A percentile compares a stretch with the other conserved stretches of the same genome.
Conservation (phyloP, 2,113 vertebrate species). For the Oenanthe oenanthe region DNA sequence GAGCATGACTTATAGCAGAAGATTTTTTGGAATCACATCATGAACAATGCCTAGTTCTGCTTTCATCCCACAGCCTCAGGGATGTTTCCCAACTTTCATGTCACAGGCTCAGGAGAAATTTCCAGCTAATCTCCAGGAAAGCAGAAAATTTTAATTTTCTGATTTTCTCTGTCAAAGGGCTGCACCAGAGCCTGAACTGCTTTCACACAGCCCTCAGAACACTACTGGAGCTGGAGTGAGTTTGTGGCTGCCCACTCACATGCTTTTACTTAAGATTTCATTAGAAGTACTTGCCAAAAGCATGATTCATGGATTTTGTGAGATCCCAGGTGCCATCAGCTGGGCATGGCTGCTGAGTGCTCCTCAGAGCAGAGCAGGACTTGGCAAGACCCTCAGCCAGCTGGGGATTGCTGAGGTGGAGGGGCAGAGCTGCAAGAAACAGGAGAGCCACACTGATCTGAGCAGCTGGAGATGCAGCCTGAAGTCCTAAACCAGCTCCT, state of each 20-base stretch:
- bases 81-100: background rate
- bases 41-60: background rate
- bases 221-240: background rate
- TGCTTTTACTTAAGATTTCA: background rate
- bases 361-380: background rate
- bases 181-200: background rate
- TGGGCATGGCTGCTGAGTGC: background rate
- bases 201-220: background rate
- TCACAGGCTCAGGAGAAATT: background rate
- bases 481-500: background rate
- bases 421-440: background rate
- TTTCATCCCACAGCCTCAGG: background rate
- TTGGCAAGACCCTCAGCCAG: background rate
- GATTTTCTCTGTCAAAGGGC: background rate
- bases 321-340: background rate
- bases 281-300: background rate
- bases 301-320: background rate
- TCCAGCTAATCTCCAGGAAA: background rate
- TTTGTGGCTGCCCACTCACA: background rate
- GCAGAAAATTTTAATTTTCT: background rate
- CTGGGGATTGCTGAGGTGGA: background rate
- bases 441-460: background rate
- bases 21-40: background rate
- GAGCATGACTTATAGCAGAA: background rate
- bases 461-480: background rate